Evolutionary conservation across 1,140 invertebrate species (phyloP).

Genomic region (Proctacanthus coquilletti): DNA sequence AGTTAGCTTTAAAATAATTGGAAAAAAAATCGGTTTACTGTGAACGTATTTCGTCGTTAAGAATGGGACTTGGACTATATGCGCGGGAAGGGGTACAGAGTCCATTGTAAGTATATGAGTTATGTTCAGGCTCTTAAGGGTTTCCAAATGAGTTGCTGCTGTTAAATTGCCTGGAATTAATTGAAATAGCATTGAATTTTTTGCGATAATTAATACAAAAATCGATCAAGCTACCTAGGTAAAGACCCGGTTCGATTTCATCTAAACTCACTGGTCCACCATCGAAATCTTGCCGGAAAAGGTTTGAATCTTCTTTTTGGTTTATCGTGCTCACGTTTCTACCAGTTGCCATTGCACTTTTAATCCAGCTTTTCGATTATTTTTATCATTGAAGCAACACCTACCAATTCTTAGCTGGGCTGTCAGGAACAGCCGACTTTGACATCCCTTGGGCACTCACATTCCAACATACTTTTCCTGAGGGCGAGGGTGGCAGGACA

Average conservation of each 20-base stretch:
- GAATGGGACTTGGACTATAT: constrained; percentile 46
- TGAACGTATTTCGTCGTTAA: constrained; percentile 60
- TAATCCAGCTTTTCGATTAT: too few relatives aligned
- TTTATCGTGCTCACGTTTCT: too few relatives aligned
- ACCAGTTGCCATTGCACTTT: too few relatives aligned
- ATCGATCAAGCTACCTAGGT: constrained; percentile 36
- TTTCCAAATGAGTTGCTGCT: constrained; percentile 55
- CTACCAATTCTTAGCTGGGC: too few relatives aligned
- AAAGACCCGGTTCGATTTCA: constrained; percentile 53
- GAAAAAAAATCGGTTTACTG: constrained; percentile 30
- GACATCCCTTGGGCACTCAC: too few relatives aligned
- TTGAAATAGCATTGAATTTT: constrained; percentile 2
- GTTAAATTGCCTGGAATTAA: constrained; percentile 50
- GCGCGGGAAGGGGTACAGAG: constrained; percentile 59
- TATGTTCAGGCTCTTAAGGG: constrained; percentile 46
- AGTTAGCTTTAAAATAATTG: constrained; percentile 3
- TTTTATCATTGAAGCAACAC: too few relatives aligned
- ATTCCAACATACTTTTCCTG: too few relatives aligned
- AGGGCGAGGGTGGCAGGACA: too few relatives aligned
- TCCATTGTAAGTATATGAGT: constrained; percentile 67
- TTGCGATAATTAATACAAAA: constrained; percentile 3
- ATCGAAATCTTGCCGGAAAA: constrained; percentile 38
- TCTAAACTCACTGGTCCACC: constrained; percentile 47
- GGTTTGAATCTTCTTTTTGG: too few relatives aligned
- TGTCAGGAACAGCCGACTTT: too few relatives aligned